Evolutionary conservation across 2,888 invertebrate species (phyloP), one percentile per base, ranked within the genome.

Genomic region (Sarcophaga rosellei): DNA sequence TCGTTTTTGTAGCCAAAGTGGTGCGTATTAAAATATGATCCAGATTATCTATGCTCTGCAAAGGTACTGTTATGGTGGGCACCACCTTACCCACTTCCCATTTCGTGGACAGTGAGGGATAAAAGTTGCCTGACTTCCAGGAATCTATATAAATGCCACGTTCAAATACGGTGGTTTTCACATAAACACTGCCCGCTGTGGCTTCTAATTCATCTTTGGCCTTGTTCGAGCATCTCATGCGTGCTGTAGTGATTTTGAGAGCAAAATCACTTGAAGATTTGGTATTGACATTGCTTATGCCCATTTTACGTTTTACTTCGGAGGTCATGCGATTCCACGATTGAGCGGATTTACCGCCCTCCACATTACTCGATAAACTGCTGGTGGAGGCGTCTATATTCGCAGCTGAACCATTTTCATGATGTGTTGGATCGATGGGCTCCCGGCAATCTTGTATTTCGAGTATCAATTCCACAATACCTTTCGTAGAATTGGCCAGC

Each of bases 151-250:
- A 93, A 74, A 94, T 95, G 88, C 95, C 95, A 84, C 95, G 95
- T 91, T 97, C 96, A 87, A 96, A 95, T 85, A 96, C 95, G 0
- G 96, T 95, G 83, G 97, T 96, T 93, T 97, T 97, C 87, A 97
- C 94, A 91, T 97, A 97, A 89, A 97, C 94, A 77, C 95, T 95
- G 57, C 91, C 90, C n/a, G 92, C 93, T 11, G 91, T 91, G 61
- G 90, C 90, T 87, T 93, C 93, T 78, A 93, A 90, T 53, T 93
- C 93, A 72, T 93, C 93, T 89, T 93, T 93, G 3, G 92, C 93
- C 88, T 93, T 93, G 81, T 92, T 92, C 66, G 93, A 91, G 85
- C 93, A 93, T 8, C 93, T 90, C 93, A 93, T 92, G 77, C 92
- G 90, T 1, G 93, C 85, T 0, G 93, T 93, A 0, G 91, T 92